phyloP scores from a whole-genome alignment of 1,140 invertebrate genomes.

The Drosophila trapezifrons region DNA sequence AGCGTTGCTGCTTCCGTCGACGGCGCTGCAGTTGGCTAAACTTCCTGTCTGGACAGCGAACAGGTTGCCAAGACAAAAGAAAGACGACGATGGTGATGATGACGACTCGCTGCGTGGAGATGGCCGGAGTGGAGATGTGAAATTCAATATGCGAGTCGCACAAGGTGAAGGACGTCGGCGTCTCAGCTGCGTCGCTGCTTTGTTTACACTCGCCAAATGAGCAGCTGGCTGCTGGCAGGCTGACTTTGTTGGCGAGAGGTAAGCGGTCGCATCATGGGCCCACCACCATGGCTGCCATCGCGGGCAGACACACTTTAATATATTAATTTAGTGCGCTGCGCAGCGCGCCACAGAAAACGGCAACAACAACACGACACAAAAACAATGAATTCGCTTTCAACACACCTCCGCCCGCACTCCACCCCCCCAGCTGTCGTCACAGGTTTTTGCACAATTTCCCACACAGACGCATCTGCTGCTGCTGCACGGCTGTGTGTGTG shows the following conservation, averaged over 20 bases:
- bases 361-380: constrained; percentile 26
- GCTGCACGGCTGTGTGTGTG: constrained; percentile 28
- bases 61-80: constrained; percentile 67
- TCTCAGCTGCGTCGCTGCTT: constrained; percentile 44
- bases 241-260: constrained; percentile 50
- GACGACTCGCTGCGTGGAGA: constrained; percentile 10
- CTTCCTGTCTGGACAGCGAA: constrained; percentile 71
- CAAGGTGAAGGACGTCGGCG: constrained; percentile 70
- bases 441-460: constrained; percentile 77
- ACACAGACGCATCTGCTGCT: constrained; percentile 27
- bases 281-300: constrained; percentile 18
- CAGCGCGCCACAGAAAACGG: constrained; percentile 15
- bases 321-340: constrained; percentile 65
- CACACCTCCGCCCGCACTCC: constrained; percentile 23
- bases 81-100: constrained; percentile 35
- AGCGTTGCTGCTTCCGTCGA: constrained; percentile 46
- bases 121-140: constrained; percentile 46
- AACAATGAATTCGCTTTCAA: constrained; percentile 59
- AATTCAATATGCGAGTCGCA: constrained; percentile 65
- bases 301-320: constrained; percentile 54
- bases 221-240: constrained; percentile 54
- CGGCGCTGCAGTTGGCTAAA: constrained; percentile 71
- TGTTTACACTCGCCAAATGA: constrained; percentile 74
- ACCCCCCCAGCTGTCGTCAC: constrained; percentile 58
- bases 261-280: constrained; percentile 50